Evolutionary conservation across 2,888 invertebrate genomes (phyloP), one percentile per base, ranked within the genome.

Genomic region (Microchrysa polita): DNA sequence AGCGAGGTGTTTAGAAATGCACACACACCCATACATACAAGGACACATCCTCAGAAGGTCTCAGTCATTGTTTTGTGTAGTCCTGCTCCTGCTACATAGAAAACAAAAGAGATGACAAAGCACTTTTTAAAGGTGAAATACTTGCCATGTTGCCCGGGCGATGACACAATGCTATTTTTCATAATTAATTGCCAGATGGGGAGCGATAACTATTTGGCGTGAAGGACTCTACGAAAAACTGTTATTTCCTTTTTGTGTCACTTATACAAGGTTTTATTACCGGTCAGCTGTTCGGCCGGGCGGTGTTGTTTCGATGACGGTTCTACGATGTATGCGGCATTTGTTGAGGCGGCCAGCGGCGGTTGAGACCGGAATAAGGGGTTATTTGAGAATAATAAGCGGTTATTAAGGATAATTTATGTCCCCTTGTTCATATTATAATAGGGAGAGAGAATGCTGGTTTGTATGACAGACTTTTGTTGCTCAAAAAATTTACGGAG

Each of bases 201-300:
- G 69, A 65, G 65, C 65, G 65, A 65, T 65, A 65, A 65, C 48
- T 65, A 65, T 65, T n/a, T 65, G 65, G 65, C 65, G 48, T 65
- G 48, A 65, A 48, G 48, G 65, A 48, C 65, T n/a, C n/a, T 65
- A 42, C 48, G 65, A 65, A 65, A 44, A 65, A 65, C 65, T 65
- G 65, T 48, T 65, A 48, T 65, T 65, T 65, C 65, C 65, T 65
- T 48, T 65, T 22, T 65, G 48, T 65, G 65, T 65, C 65, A 65
- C 44, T 65, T 42, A n/a, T n/a, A 48, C 65, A 65, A 34, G 27
- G 34, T 34, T 48, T 65, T 65, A 65, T 65, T 65, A 48, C 22
- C 20, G 65, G 65, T 48, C 65, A 65, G 65, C 48, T 65, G 65
- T 34, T 34, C 27, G 27, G 27, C 27, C n/a, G n/a, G n/a, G n/a